These are phyloP conservation scores for Arenicola marina DNA, from an alignment of 2,888 invertebrate species.

Conservation along the genomic window DNA sequence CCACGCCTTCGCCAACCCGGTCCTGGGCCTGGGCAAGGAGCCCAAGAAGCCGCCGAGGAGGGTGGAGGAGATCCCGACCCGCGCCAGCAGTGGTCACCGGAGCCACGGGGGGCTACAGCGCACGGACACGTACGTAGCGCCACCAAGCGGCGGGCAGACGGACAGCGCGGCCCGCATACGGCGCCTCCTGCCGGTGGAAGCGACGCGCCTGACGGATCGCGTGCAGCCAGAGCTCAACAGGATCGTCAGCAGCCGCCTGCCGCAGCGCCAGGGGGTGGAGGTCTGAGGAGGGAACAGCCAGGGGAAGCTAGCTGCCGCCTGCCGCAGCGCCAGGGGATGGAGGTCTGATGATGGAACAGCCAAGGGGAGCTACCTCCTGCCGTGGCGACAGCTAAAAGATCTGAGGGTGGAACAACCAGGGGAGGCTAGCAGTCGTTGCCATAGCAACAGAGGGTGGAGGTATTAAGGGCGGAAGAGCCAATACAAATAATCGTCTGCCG, in stretches of 20 bases:
- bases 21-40: not conserved
- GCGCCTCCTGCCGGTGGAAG: slow-evolving; percentile 16
- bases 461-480: no score
- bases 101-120: slow-evolving; percentile 6
- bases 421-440: no score
- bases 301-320: no score
- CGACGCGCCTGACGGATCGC: slow-evolving; percentile 13
- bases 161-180: slow-evolving; percentile 9
- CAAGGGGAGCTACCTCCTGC: no score
- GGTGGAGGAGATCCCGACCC: not conserved
- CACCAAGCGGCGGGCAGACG: not conserved
- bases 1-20: no score
- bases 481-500: no score
- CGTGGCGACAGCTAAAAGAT: no score
- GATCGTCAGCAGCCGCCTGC: slow-evolving; percentile 4
- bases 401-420: no score
- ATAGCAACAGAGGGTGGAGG: no score
- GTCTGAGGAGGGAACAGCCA: no score
- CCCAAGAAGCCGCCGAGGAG: slow-evolving; percentile 3
- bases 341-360: no score
- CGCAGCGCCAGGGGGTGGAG: not conserved
- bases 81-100: not conserved
- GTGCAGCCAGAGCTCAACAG: slow-evolving; percentile 17
- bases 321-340: no score
- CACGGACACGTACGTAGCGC: not conserved